Evolutionary conservation across 2,888 invertebrate genomes (phyloP).

Genomic region (Cyrtodaria siliqua): DNA sequence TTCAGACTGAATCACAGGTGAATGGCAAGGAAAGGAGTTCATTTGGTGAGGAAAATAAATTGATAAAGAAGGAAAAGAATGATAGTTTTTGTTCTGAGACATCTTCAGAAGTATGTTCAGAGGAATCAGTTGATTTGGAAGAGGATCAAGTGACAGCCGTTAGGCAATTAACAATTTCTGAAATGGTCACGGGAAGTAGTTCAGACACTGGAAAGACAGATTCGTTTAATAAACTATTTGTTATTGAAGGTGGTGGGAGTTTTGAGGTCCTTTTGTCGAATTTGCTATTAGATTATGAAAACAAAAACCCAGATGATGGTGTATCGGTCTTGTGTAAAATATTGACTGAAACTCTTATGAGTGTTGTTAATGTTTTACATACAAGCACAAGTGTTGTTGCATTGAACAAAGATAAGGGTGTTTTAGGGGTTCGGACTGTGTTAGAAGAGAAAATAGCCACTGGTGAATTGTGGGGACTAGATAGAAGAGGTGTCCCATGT

Average conservation of each 20-base stretch:
- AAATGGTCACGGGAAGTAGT: no score
- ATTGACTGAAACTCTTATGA: slow-evolving; percentile 25
- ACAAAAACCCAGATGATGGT: slow-evolving; percentile 24
- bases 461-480: slow-evolving; percentile 30
- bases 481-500: slow-evolving; percentile 36
- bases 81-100: no score
- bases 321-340: slow-evolving; percentile 27
- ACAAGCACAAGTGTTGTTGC: slow-evolving; percentile 14
- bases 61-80: no score
- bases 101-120: no score
- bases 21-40: not conserved
- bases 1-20: not conserved
- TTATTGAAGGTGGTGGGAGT: slow-evolving; percentile 61
- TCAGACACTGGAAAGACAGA: not conserved
- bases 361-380: slow-evolving; percentile 31
- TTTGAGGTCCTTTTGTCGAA: slow-evolving; percentile 66
- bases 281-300: slow-evolving; percentile 28
- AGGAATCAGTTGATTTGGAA: no score
- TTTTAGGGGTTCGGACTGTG: slow-evolving; percentile 16
- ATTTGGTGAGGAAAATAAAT: not conserved
- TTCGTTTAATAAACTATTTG: not conserved
- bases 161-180: no score
- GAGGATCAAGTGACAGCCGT: no score
- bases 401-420: not conserved
- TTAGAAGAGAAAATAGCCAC: slow-evolving; percentile 16